Base-by-base conservation (phyloP, 2,797 vertebrate species). In the Neosilurus mollespiculum region DNA sequence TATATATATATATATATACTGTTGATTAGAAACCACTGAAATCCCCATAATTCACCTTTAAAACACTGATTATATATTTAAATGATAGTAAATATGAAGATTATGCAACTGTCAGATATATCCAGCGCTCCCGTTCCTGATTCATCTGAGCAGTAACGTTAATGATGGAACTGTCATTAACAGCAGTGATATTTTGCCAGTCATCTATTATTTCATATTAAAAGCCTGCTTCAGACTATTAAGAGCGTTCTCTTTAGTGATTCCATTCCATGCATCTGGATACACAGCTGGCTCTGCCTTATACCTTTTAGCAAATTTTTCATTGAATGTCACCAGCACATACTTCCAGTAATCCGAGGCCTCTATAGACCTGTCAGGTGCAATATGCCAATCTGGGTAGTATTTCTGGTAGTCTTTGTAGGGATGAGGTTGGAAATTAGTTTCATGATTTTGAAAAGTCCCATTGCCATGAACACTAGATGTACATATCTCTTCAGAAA, bases 311-410 rank as follows among this genome's bases (percentile, higher is more conserved):
- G 92, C 91, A 89, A 93, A 90, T 26, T 67, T 18, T 0, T 86
- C 4, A 43, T 93, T 93, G 84, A 89, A 90, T 26, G 22, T 72
- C 0, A 83, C 87, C 75, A 93, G 81, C 22, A 93, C 90, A 81
- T 87, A 92, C 81, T 92, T 94, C 91, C 93, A 93, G 87, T 91
- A 92, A 79, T 92, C 87, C 24, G 92, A 90, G 0, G 91, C 87
- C 62, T 91, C 9, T 9, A 83, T 70, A 26, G 64, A 86, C 15
- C 0, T 0, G 65, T 93, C 92, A 20, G 89, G 88, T 16, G 89
- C 83, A 86, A 93, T 93, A 20, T 15, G 2, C 92, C 93, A 94
- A 37, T 91, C 86, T 79, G 91, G 91, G 56, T 88, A 93, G 67
- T 43, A 62, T 0, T 0, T 14, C 0, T 0, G 54, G 51, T 91